Base-by-base conservation (phyloP, 2,113 vertebrate species). In the Donacobius atricapilla region DNA sequence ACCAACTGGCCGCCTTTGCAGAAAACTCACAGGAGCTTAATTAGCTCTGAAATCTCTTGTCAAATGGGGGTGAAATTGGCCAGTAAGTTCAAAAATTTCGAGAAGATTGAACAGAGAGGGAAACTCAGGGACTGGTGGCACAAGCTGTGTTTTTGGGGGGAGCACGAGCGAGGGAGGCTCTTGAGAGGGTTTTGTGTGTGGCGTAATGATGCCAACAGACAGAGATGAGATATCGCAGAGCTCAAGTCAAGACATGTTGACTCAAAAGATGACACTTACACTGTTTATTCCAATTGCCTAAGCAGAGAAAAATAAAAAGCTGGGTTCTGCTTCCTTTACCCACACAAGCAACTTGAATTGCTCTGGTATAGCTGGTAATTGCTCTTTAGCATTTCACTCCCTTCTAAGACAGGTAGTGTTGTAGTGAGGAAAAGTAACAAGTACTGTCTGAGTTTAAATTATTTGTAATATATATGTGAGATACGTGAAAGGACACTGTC, bases 31-130 rank as follows among this genome's bases (percentile, higher is more conserved):
- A 81, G 47, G 69, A 93, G 91, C 76, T 87, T 95, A 83, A 95
- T 95, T 96, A 94, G 89, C 80, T 94, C 13, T 42, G 76, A 89
- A 93, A 90, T 94, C 68, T 86, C 89, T 40, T 61, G 64, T 96
- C 68, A 92, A 70, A 80, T 42, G 56, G 39, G 76, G 76, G 91
- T 92, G 94, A 92, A 77, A 73, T 73, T 83, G 71, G 85, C 68
- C 93, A 63, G 2, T 35, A 58, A 90, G 86, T 87, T 92, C 30
- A 81, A 25, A 86, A 70, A 71, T 78, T 30, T 22, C 2, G 28
- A 70, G 93, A 11, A 77, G 83, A 47, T 63, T 54, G 89, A 80
- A 42, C 27, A 24, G 79, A 73, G 77, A 35, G 30, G 69, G 66
- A 58, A 88, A 15, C 58, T 83, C 17, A 0, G 31, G 76, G 60